phyloP scores from a whole-genome alignment of 2,797 vertebrate species.

The Artibeus lituratus region DNA sequence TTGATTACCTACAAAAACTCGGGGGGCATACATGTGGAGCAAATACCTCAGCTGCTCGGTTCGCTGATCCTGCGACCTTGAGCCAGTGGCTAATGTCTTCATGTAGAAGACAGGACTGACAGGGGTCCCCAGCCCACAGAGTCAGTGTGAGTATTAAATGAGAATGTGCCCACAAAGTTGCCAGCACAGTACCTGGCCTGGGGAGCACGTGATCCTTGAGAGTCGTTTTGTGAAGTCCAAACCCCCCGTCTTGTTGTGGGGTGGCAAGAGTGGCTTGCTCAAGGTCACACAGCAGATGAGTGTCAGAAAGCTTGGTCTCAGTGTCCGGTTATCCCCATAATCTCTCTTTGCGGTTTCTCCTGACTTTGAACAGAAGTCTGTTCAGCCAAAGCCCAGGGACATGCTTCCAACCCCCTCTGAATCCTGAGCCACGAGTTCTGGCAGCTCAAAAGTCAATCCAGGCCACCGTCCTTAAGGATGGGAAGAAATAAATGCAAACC shows the following conservation, averaged over 20 bases:
- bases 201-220: not conserved
- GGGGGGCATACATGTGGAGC: not conserved
- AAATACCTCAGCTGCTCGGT: not conserved
- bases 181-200: not conserved
- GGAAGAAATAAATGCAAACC: conserved; percentile 43
- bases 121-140: accelerated
- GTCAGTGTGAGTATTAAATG: not conserved
- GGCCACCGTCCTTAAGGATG: conserved; percentile 12
- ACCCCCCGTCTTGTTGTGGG: not conserved
- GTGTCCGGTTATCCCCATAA: not conserved
- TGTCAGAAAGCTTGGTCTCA: not conserved
- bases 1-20: not conserved
- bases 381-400: not conserved
- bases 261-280: not conserved
- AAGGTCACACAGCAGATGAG: not conserved
- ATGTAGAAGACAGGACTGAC: too few species aligned
- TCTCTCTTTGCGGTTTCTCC: not conserved
- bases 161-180: not conserved
- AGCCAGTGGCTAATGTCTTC: not conserved
- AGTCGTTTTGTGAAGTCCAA: not conserved
- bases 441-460: not conserved
- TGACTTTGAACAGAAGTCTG: not conserved
- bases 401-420: not conserved
- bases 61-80: not conserved
- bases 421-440: not conserved